Evolutionary conservation across 1,140 invertebrate species (phyloP), one percentile per base, ranked within the genome.

Genomic region (Zaprionus lachaisei): DNA sequence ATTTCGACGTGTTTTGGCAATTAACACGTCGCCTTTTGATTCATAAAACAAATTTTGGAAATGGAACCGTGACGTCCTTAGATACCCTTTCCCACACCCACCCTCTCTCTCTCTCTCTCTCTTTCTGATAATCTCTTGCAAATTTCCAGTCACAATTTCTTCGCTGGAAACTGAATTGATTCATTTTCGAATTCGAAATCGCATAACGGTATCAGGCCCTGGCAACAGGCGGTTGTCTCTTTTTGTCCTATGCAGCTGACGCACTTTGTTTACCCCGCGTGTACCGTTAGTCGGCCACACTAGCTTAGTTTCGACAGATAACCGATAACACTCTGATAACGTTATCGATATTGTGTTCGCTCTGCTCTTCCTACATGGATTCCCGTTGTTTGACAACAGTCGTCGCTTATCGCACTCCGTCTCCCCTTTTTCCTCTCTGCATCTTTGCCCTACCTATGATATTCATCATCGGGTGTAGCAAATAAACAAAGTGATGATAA

Each of bases 321-420:
- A 24, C 9, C 47, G 47, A 22, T 51, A 51, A 2, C 47, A 47
- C 31, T 34, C 31, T 34, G 47, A 22, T 51, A 51, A 5, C 47
- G 47, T 51, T 51, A 51, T 51, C 47, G 47, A 51, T 51, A 51
- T 12, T 22, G 11, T 51, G 47, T 51, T 51, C 20, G 47, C 47
- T 47, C 41, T 17, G 41, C n/a, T 51, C 20, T 24, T 24, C 47
- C 47, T 51, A 51, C 47, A 51, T 51, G 47, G 47, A 51, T 51
- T 51, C 47, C 47, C 47, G n/a, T 24, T 51, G 47, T 51, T 51
- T 51, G 47, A 51, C 47, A 51, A 51, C 47, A 24, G 9, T 20
- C 20, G 17, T 51, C 47, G 47, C 47, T 51, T 51, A 51, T 51
- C 47, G 11, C 47, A 47, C 41, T 7, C 4, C 20, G 24, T 12